Conservation (phyloP, 1,140 invertebrate genomes). For the Drosophila orosa region DNA sequence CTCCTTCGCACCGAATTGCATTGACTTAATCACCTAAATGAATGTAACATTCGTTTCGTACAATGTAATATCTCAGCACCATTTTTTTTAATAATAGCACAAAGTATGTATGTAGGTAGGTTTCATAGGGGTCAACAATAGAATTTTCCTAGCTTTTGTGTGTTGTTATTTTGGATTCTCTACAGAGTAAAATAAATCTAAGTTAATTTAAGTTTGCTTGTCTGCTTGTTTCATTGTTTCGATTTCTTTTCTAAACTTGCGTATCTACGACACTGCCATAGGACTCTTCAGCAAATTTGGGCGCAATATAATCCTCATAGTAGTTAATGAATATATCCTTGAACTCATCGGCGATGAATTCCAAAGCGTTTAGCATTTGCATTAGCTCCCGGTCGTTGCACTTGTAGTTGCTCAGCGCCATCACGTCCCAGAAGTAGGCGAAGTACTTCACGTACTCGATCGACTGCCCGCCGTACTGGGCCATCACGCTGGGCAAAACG, state of each 20-base stretch:
- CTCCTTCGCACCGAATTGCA: constrained; percentile 19
- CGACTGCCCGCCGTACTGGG: constrained; percentile 59
- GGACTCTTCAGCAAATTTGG: constrained; percentile 69
- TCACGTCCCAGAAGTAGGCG: constrained; percentile 71
- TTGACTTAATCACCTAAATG: constrained; percentile 60
- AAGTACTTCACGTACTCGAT: constrained; percentile 68
- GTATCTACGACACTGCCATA: constrained; percentile 70
- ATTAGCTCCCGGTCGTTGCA: constrained; percentile 70
- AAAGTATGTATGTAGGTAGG: constrained; percentile 48
- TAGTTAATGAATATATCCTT: constrained; percentile 76
- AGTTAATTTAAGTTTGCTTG: constrained; percentile 31
- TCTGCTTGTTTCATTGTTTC: constrained; percentile 15
- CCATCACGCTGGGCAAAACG: constrained; percentile 56
- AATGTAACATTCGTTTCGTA: constrained; percentile 68
- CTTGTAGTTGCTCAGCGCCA: constrained; percentile 69
- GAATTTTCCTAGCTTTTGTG: constrained; percentile 45
- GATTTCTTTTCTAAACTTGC: constrained; percentile 49
- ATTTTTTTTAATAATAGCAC: constrained; percentile 64
- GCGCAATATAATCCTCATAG: constrained; percentile 72
- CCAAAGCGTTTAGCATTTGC: constrained; percentile 74
- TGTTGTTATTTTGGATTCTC: constrained; percentile 28
- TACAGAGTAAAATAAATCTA: constrained; percentile 54
- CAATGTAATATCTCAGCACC: constrained; percentile 68
- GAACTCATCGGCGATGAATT: constrained; percentile 69
- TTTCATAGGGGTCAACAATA: constrained; percentile 50